Evolutionary conservation across 2,888 invertebrate genomes (phyloP).

Genomic region (Diplazon laetatorius): DNA sequence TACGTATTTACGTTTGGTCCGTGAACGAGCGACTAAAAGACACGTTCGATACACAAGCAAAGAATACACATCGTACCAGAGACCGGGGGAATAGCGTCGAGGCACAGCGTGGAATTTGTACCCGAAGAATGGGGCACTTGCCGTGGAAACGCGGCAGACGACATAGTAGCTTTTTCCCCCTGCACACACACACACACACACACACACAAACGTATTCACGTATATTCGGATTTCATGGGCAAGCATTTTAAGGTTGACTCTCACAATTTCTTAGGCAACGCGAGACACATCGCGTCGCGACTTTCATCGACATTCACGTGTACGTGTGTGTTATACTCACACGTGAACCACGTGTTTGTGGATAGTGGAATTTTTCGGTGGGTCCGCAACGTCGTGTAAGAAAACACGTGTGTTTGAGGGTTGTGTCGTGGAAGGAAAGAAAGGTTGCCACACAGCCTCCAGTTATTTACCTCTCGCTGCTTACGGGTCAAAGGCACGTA

Average conservation of each 20-base stretch:
- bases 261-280: conserved; percentile 32
- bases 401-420: conserved; percentile 32
- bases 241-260: conserved; percentile 36
- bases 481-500: conserved; percentile 47
- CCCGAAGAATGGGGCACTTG: conserved; percentile 44
- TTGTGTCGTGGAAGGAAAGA: conserved; percentile 16
- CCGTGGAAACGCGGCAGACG: conserved; percentile 36
- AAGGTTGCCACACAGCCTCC: conserved; percentile 62
- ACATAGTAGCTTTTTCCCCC: conserved; percentile 26
- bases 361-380: not conserved
- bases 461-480: conserved; percentile 63
- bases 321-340: not conserved
- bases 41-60: conserved; percentile 49
- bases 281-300: not conserved
- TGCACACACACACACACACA: not conserved
- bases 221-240: conserved; percentile 11
- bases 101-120: conserved; percentile 34
- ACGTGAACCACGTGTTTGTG: conserved; percentile 19
- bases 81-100: conserved; percentile 9
- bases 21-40: conserved; percentile 27
- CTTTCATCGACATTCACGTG: conserved; percentile 6
- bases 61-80: conserved; percentile 31
- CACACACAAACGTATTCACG: too few relatives aligned
- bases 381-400: conserved; percentile 22
- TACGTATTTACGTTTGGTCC: conserved; percentile 9